Conservation (phyloP, 2,113 vertebrate species). For the Halcyon malimbica region DNA sequence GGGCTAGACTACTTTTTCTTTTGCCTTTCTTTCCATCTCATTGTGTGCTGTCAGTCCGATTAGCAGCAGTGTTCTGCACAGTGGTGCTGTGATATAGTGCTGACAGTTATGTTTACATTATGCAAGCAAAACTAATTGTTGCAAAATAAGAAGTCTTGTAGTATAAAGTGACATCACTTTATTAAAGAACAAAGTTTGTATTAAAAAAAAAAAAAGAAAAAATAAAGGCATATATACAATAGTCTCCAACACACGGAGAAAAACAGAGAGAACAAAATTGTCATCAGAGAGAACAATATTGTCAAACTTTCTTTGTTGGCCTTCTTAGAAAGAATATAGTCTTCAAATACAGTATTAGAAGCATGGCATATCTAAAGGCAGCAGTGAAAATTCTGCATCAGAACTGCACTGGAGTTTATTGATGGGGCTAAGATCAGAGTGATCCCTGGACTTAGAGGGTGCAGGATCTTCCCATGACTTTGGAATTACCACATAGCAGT, state of each 20-base stretch:
- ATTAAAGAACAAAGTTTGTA: neutral
- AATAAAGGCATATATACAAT: neutral
- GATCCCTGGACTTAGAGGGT: neutral
- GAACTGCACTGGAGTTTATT: neutral
- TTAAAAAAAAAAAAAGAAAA: no score
- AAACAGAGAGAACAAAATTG: neutral
- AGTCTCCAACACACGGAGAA: neutral
- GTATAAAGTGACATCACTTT: neutral
- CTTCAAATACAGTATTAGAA: neutral
- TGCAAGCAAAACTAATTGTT: constrained; percentile 10
- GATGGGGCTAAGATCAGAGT: neutral
- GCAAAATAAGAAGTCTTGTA: neutral
- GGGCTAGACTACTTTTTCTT: neutral
- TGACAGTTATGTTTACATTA: constrained; percentile 33
- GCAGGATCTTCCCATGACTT: neutral
- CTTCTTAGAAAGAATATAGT: neutral
- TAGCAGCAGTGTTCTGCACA: constrained; percentile 29
- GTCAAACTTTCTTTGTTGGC: neutral
- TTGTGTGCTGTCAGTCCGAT: neutral
- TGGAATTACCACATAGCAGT: neutral
- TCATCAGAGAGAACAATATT: neutral
- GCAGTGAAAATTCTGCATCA: neutral
- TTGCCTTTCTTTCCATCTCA: neutral
- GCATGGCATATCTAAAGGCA: neutral
- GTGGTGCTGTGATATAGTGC: neutral